Evolutionary conservation across 2,113 vertebrate genomes (phyloP), one percentile per base, ranked within the genome.

Genomic region (Ochotona princeps): DNA sequence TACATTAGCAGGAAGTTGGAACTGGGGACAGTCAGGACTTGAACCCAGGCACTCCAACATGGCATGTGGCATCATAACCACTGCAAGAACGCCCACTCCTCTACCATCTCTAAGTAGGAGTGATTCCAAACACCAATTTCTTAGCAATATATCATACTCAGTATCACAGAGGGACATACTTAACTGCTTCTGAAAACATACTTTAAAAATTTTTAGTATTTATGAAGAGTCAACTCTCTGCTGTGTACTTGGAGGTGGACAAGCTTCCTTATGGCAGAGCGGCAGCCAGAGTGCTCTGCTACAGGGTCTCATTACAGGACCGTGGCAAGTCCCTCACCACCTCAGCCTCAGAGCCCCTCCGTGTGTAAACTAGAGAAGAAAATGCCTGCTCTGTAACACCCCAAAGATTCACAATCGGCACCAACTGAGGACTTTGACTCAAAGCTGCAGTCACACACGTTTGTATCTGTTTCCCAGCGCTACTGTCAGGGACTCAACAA

Each of bases 321-420:
- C 28, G 18, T 13, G 20, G 8, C 2, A 25, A 20, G 28, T 32
- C 8, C 47, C 14, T 8, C 3, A 26, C 8, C 28, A 26, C 1
- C 5, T 20, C 10, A 1, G 25, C 28, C 7, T 69, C 32, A 69
- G 44, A 60, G 5, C 6, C 35, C 14, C 18, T 69, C n/a, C 51
- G 18, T 67, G 54, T 61, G 66, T 2, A 25, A 67, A 57, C 38
- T 13, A 2, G 15, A 65, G 25, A 51, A 10, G 5, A 30, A 47
- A 49, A 70, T 2, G 1, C 47, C 32, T 13, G 26, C 21, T 26
- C 35, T 28, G 30, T 7, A 3, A 11, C 0, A 20, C 1, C 4
- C 13, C 1, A 47, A 2, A 18, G 67, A 28, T 23, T 26, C 26
- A 18, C 30, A 2, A 21, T 35, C n/a, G 30, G 61, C 1, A 47